These are phyloP conservation scores for Himalopsyche kuldschensis DNA, from an alignment of 2,888 invertebrate genomes.

Conservation along the genomic window DNA sequence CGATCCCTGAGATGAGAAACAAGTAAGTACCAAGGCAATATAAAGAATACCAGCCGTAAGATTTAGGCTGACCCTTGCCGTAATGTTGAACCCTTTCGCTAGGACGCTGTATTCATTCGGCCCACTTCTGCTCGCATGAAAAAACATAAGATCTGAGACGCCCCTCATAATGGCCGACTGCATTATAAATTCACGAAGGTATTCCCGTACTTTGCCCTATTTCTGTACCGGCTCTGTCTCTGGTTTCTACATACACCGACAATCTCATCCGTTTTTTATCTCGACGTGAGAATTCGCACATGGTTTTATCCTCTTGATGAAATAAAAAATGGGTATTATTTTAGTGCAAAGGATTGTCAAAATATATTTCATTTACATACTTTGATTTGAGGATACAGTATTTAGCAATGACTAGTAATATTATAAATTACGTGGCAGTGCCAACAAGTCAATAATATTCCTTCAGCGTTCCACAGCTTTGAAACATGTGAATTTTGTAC, in stretches of 20 bases:
- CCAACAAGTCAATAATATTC: too few species aligned
- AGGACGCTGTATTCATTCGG: not conserved
- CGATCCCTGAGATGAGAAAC: not conserved
- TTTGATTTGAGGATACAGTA: too few species aligned
- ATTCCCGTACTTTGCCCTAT: conserved; percentile 5
- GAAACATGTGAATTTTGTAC: too few species aligned
- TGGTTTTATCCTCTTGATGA: too few species aligned
- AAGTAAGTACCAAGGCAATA: not conserved
- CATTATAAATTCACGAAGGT: conserved; percentile 27
- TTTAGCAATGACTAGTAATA: too few species aligned
- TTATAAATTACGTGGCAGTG: too few species aligned
- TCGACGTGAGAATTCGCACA: too few species aligned
- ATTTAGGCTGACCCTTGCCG: not conserved
- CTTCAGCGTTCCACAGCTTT: too few species aligned
- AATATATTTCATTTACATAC: too few species aligned
- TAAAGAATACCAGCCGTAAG: not conserved
- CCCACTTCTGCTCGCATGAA: not conserved
- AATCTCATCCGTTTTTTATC: too few species aligned
- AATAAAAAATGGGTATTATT: too few species aligned
- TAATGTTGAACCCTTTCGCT: not conserved
- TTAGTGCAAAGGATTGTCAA: too few species aligned
- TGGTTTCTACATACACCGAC: not conserved
- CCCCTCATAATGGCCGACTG: not conserved
- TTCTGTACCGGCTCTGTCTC: not conserved
- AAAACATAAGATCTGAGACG: not conserved